Evolutionary conservation across 2,888 invertebrate genomes (phyloP), one percentile per base, ranked within the genome.

Genomic region (Bruchidius siliquastri): DNA sequence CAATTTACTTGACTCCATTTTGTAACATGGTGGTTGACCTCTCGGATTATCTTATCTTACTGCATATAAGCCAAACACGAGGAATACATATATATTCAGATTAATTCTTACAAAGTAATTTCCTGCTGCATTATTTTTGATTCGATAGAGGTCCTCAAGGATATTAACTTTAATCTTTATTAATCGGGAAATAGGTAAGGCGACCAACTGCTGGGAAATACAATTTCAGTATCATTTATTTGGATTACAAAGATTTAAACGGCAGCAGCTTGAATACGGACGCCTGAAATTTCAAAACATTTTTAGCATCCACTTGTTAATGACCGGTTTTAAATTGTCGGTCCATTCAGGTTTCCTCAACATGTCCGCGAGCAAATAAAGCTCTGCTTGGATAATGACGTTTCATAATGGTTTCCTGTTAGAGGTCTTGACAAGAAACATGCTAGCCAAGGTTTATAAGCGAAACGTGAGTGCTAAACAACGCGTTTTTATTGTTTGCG

Each of bases 341-440:
- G 13, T 49, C 49, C 49, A 49, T 49, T 49, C 49, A 13, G 49
- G 49, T 49, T 49, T 49, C 49, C 49, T 49, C 18, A 49, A 49
- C 49, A 49, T 49, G 49, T 49, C 49, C 10, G 49, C 18, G 49
- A 49, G 49, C 49, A 49, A 49, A 49, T 49, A 49, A 49, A 49
- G 49, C 49, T 49, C 49, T 49, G 49, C 68, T 68, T 68, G 22
- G 68, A 21, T 68, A 68, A 68, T 68, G 68, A 68, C 68, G 22
- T 68, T 68, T 22, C 21, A 22, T 68, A 68, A 68, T 68, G 68
- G 22, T 68, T 68, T 68, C 68, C 68, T 68, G 68, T 20, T 21
- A 68, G 68, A 49, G 3, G 49, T 49, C 49, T 49, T 13, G 49
- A 49, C 49, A 49, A 49, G 49, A 49, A 49, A 49, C 18, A 49